Conservation (phyloP, 2,113 vertebrate species). For the Capricornis sumatraensis region DNA sequence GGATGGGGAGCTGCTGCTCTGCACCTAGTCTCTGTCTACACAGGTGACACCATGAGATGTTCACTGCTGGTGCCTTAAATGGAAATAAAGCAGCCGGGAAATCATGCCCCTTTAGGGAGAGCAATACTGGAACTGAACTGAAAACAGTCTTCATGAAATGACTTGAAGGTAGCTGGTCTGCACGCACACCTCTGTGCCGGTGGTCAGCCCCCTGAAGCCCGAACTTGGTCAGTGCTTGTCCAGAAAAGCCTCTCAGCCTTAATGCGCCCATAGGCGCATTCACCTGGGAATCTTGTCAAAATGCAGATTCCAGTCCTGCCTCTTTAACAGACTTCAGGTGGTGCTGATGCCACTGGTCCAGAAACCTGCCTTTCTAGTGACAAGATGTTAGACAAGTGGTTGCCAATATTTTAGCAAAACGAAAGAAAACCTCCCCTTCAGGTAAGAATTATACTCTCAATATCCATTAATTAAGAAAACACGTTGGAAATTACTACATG, state of each 20-base stretch:
- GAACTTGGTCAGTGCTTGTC: background rate
- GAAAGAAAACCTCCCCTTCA: background rate
- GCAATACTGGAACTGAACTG: background rate
- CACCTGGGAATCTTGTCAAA: background rate
- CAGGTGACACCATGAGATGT: background rate
- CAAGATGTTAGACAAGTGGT: background rate
- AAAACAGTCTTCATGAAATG: background rate
- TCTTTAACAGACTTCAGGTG: background rate
- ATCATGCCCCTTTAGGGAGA: background rate
- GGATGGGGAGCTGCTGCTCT: background rate
- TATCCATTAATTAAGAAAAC: background rate
- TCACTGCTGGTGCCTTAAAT: background rate
- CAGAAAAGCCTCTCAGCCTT: background rate
- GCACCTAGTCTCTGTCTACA: too few species aligned
- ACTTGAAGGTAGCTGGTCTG: background rate
- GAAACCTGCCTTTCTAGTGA: background rate
- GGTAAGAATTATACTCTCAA: background rate
- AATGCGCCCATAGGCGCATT: fast-evolving
- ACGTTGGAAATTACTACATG: background rate
- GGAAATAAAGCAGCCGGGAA: background rate
- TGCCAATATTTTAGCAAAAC: background rate
- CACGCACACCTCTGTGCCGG: background rate
- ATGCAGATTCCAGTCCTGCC: background rate
- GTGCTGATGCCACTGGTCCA: background rate
- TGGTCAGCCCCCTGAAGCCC: background rate